Evolutionary conservation across 2,888 invertebrate species (phyloP).

Genomic region (Hyposoter dolosus): DNA sequence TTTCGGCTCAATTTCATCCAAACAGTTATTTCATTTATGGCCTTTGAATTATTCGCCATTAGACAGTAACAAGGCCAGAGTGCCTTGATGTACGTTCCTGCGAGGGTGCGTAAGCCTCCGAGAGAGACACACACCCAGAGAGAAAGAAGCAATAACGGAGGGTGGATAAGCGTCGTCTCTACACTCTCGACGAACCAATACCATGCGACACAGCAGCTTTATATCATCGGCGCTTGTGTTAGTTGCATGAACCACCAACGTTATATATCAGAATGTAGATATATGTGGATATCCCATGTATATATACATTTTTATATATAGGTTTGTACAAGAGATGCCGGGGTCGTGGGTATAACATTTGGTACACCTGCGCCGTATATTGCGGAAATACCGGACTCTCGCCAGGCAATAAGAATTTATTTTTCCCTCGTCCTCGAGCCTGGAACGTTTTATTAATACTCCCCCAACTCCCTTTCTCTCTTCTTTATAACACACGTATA

Average conservation of each 20-base stretch:
- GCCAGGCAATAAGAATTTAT: slow-evolving; percentile 80
- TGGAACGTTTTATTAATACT: slow-evolving; percentile 80
- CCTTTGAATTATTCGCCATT: not conserved
- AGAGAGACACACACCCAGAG: slow-evolving; percentile 13
- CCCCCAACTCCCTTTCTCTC: slow-evolving; percentile 59
- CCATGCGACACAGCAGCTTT: slow-evolving; percentile 32
- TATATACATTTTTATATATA: not conserved
- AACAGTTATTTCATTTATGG: not conserved
- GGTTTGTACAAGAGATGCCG: slow-evolving; percentile 62
- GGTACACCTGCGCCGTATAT: slow-evolving; percentile 84
- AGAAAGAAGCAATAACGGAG: slow-evolving; percentile 3
- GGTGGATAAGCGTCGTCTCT: slow-evolving; percentile 44
- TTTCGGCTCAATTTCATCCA: not conserved
- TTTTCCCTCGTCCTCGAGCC: slow-evolving; percentile 72
- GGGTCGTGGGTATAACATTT: slow-evolving; percentile 78
- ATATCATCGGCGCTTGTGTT: slow-evolving; percentile 48
- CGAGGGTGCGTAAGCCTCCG: slow-evolving; percentile 7
- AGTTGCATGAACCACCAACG: slow-evolving; percentile 62
- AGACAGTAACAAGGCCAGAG: slow-evolving; percentile 41
- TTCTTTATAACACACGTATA: slow-evolving; percentile 16
- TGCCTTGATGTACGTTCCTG: slow-evolving; percentile 52
- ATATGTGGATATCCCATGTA: slow-evolving; percentile 25
- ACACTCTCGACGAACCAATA: slow-evolving; percentile 39
- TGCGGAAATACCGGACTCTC: slow-evolving; percentile 83
- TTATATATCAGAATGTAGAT: slow-evolving; percentile 63